A percentile compares a stretch with the other conserved stretches of the same genome.
These are phyloP conservation scores for Raja brachyura DNA, from an alignment of 2,113 vertebrate species.

Conservation along the genomic window DNA sequence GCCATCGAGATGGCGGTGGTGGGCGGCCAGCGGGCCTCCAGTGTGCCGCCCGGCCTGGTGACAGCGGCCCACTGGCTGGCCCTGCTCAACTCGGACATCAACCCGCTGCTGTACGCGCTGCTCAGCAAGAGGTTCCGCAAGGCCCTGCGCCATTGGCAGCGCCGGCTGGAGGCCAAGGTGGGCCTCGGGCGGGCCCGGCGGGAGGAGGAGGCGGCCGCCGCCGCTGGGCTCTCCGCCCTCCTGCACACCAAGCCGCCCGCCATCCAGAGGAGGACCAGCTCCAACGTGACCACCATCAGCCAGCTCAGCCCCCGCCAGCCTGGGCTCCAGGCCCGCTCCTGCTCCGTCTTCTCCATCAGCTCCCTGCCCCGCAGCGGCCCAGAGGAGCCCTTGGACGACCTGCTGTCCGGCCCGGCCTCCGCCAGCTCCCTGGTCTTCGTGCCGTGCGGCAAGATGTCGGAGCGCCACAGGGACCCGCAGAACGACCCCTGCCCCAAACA, in stretches of 20 bases:
- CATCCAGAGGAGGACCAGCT: constrained; percentile 33
- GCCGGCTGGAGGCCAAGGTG: not conserved
- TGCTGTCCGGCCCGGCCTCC: not conserved
- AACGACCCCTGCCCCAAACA: not conserved
- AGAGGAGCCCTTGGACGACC: not conserved
- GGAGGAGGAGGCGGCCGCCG: not conserved
- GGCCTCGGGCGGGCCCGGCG: not conserved
- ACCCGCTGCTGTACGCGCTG: constrained; percentile 66
- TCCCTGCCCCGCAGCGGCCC: not conserved
- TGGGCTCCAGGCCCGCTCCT: not conserved
- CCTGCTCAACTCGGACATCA: constrained; percentile 68
- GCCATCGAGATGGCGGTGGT: constrained; percentile 57
- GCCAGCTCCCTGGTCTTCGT: not conserved
- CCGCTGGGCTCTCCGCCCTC: constrained; percentile 37
- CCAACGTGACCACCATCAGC: constrained; percentile 31
- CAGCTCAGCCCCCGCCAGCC: constrained; percentile 4
- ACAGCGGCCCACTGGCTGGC: constrained; percentile 66
- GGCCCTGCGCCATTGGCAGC: constrained; percentile 51
- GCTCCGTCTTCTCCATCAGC: constrained; percentile 29
- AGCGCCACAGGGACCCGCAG: not conserved
- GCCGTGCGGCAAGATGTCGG: not conserved
- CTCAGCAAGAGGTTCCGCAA: constrained; percentile 66
- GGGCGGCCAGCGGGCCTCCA: constrained; percentile 44
- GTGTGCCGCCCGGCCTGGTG: constrained; percentile 53
- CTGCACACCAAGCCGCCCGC: not conserved